Percentiles rank a stretch among this genome's conserved stretches.
Evolutionary conservation across 2,797 vertebrate species (phyloP).

Genomic region (Enteromius mattozi): DNA sequence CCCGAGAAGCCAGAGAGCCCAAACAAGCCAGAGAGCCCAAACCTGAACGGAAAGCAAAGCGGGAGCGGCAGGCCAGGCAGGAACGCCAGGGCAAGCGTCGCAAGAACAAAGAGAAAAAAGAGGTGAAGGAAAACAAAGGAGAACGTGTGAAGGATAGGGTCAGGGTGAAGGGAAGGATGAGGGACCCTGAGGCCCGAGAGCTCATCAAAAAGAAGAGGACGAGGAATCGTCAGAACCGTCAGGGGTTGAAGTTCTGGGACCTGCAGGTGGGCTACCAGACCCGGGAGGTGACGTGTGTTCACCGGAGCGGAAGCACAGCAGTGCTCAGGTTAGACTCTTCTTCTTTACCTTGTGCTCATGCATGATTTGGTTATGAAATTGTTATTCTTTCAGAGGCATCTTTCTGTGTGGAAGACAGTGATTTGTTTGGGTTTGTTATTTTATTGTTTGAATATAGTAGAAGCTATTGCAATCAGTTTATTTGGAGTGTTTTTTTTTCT

Average conservation of each 20-base stretch:
- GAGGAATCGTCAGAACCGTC: constrained; percentile 90
- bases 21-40: constrained; percentile 31
- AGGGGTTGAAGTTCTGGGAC: constrained; percentile 92
- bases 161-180: constrained; percentile 79
- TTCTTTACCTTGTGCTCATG: not conserved
- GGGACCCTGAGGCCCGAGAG: constrained; percentile 88
- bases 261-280: constrained; percentile 95
- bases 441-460: not conserved
- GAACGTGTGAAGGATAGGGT: constrained; percentile 77
- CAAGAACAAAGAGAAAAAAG: constrained; percentile 78
- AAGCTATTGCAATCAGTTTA: not conserved
- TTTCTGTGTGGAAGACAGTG: not conserved
- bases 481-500: not conserved
- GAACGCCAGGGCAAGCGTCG: constrained; percentile 56
- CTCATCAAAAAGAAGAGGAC: constrained; percentile 95
- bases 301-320: constrained; percentile 84
- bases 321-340: constrained; percentile 83
- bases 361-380: not conserved
- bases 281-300: constrained; percentile 87
- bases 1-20: constrained; percentile 35
- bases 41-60: constrained; percentile 56
- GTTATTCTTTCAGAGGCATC: constrained; percentile 11
- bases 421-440: not conserved
- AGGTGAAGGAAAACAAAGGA: constrained; percentile 75
- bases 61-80: constrained; percentile 53